Evolutionary conservation across 23 tunicate genomes (phyloP), one percentile per base, ranked within the genome.

Genomic region (Botrylloides violaceus): DNA sequence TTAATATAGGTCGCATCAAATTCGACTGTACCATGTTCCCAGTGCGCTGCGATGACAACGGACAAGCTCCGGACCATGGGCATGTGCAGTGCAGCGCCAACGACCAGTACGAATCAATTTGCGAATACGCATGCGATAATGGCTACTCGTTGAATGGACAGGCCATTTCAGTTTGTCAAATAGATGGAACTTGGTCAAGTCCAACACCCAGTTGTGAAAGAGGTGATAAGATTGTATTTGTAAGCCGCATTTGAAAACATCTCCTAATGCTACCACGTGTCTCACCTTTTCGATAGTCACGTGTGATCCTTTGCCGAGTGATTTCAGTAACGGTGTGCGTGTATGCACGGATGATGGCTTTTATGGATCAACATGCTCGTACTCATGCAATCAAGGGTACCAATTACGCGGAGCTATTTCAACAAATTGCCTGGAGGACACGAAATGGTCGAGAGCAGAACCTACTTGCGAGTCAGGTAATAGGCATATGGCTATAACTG

Each of bases 361-460:
- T 20, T 68, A 26, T 5, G 71, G 63, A n/a, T 82, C 88, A 2
- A 9, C 49, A 20, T 82, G 88, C 68, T 28, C 50, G 5, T 82
- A 49, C 70, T 21, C 57, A 2, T 82, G 88, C 49, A 66, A 76
- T 62, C 36, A 26, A 39, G 88, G 88, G 0, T 82, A 35, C 36
- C 24, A 23, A 48, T 26, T 76, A 65, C 23, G 9, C 2, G 88
- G 88, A 4, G 31, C 65, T 26, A 65, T 33, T 22, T 30, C 71
- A 35, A 38, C 21, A 5, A 38, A 55, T 9, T 82, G 88, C 71
- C 25, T 57, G n/a, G 76, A 39, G 4, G 63, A 66, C 59, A 43
- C 62, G 23, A 32, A 20, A 4, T 82, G 88, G 88, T 82, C 88
- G 2, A 38, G 57, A 30, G 68, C 76, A 1, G 64, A 76, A 29